Conservation (phyloP, 2,113 vertebrate species). For the Brachionichthys hirsutus region DNA sequence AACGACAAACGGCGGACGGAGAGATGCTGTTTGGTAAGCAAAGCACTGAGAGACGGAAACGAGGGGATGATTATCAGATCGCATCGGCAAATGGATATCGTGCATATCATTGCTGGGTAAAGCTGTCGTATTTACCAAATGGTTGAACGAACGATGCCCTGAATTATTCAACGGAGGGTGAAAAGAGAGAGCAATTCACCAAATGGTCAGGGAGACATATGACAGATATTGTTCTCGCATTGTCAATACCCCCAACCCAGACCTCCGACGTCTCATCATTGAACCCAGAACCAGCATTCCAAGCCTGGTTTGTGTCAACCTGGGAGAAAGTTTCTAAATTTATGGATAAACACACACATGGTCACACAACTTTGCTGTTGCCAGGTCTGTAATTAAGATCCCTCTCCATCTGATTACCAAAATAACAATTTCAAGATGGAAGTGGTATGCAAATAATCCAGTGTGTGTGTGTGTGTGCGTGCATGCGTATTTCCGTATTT, state of each 20-base stretch:
- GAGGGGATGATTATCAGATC: slow-evolving; percentile 52
- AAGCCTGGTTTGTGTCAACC: no score
- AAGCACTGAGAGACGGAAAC: slow-evolving; percentile 2
- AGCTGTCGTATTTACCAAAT: slow-evolving; percentile 58
- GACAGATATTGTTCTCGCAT: slow-evolving; percentile 28
- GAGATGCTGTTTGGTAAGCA: slow-evolving; percentile 25
- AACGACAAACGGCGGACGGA: slow-evolving; percentile 43
- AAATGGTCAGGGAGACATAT: slow-evolving; percentile 43
- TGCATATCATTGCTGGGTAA: slow-evolving; percentile 40
- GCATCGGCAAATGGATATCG: slow-evolving; percentile 55
- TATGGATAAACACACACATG: slow-evolving; percentile 9
- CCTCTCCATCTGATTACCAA: slow-evolving; percentile 64
- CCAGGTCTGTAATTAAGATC: slow-evolving; percentile 62
- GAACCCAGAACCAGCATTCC: no score
- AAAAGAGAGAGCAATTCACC: slow-evolving; percentile 28
- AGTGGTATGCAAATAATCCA: slow-evolving; percentile 55
- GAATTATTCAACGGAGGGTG: slow-evolving; percentile 56
- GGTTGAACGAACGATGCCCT: slow-evolving; percentile 43
- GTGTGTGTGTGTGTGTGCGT: slow-evolving; percentile 47
- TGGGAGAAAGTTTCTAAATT: no score
- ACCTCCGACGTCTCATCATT: no score
- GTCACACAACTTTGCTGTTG: slow-evolving; percentile 35
- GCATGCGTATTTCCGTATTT: slow-evolving; percentile 45
- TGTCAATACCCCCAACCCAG: slow-evolving; percentile 14
- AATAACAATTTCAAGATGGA: slow-evolving; percentile 65